Percentiles rank a stretch among this genome's conserved stretches.
Conservation (phyloP, 37 sponge, comb jelly and placozoan genomes). For the Cliona cf. orientalis region DNA sequence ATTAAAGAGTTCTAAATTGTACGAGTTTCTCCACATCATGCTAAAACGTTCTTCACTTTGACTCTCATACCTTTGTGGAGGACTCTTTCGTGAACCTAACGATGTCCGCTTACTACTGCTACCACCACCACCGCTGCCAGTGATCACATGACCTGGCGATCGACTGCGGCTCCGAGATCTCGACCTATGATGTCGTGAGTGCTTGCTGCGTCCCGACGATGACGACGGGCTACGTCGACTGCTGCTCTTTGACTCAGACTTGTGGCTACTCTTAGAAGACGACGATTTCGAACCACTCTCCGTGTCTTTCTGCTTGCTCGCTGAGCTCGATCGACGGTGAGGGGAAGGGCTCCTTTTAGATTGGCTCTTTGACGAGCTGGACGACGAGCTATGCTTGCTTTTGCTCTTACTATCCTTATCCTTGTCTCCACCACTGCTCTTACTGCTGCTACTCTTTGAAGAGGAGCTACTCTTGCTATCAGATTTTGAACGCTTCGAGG, state of each 20-base stretch:
- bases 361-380: not conserved
- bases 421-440: not conserved
- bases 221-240: not conserved
- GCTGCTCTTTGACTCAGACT: not conserved
- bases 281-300: not conserved
- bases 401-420: too few relatives aligned
- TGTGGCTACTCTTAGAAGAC: not conserved
- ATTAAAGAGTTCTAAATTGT: too few relatives aligned
- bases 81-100: not conserved
- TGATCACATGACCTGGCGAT: too few relatives aligned
- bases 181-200: not conserved
- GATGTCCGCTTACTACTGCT: not conserved
- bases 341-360: constrained; percentile 5
- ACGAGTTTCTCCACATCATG: too few relatives aligned
- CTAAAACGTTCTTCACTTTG: too few relatives aligned
- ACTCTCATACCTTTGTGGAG: too few relatives aligned
- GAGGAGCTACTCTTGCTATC: not conserved
- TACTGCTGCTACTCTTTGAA: not conserved
- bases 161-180: not conserved
- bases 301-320: not conserved
- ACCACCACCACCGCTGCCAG: not conserved
- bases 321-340: constrained; percentile 4
- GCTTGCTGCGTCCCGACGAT: not conserved
- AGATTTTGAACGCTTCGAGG: not conserved
- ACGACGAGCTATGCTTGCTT: not conserved